Conservation (phyloP, 2,888 invertebrate genomes). For the Polyploca ridens region DNA sequence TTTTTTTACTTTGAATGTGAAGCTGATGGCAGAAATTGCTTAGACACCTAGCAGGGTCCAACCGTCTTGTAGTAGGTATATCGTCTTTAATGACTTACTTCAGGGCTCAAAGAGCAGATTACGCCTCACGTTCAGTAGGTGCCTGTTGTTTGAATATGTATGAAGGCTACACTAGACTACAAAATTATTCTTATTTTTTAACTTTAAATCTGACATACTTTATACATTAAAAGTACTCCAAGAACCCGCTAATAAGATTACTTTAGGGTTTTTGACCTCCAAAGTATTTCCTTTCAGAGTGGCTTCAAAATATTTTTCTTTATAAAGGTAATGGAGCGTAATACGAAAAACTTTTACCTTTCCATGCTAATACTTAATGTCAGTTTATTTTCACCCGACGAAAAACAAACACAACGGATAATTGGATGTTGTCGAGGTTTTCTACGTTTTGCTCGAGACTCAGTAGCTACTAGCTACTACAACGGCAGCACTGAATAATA, state of each 20-base stretch:
- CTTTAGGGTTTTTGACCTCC: not conserved
- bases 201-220: not conserved
- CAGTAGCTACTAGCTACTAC: not conserved
- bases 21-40: no score
- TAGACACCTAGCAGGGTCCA: no score
- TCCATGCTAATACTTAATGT: not conserved
- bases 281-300: not conserved
- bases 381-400: conserved; percentile 4
- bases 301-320: not conserved
- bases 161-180: not conserved
- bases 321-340: not conserved
- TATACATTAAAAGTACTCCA: not conserved
- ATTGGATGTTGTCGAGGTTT: conserved; percentile 7
- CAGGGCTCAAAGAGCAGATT: not conserved
- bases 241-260: not conserved
- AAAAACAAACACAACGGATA: conserved; percentile 7
- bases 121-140: not conserved
- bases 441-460: not conserved
- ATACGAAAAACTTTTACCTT: not conserved
- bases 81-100: no score
- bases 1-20: no score
- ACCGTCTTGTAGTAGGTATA: no score
- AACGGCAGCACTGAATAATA: conserved; percentile 10
- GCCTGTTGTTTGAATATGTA: not conserved
- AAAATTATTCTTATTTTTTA: no score